Conservation (phyloP, 2,113 vertebrate species). For the Aphyosemion australe region DNA sequence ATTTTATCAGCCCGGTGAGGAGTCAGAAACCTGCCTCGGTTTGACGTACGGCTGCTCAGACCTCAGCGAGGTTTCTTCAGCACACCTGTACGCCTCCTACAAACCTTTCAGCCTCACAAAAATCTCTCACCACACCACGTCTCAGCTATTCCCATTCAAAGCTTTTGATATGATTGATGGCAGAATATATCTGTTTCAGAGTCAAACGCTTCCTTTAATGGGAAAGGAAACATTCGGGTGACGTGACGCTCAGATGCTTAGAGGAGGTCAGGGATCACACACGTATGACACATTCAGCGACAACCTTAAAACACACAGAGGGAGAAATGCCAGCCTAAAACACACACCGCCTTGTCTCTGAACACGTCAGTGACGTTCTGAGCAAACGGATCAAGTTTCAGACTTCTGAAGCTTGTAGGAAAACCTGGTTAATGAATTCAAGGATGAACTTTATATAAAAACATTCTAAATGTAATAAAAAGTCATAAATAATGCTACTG, state of each 20-base stretch:
- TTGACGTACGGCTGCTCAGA: slow-evolving; percentile 16
- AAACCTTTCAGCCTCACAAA: slow-evolving; percentile 19
- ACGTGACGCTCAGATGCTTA: slow-evolving; percentile 20
- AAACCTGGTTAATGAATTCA: too few relatives aligned
- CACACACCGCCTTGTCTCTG: slow-evolving; percentile 23
- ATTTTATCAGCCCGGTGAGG: slow-evolving; percentile 34
- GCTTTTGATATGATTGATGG: slow-evolving; percentile 22
- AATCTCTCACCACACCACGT: slow-evolving; percentile 20
- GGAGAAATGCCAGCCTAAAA: background rate
- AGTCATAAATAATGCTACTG: too few relatives aligned
- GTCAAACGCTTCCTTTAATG: slow-evolving; percentile 47
- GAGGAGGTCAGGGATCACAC: slow-evolving; percentile 47
- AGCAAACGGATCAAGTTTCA: background rate
- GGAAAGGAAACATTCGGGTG: slow-evolving; percentile 28
- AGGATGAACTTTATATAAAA: too few relatives aligned
- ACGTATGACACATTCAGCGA: slow-evolving; percentile 49
- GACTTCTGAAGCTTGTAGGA: background rate
- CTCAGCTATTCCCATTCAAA: slow-evolving; percentile 41
- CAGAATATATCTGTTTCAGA: background rate
- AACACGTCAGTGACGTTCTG: background rate
- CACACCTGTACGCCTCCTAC: slow-evolving; percentile 58
- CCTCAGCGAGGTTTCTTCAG: background rate
- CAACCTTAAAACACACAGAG: slow-evolving; percentile 38
- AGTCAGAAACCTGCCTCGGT: slow-evolving; percentile 22
- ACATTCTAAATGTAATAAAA: too few relatives aligned